phyloP scores from a whole-genome alignment of 2,888 invertebrate species.

The Bombylius major region DNA sequence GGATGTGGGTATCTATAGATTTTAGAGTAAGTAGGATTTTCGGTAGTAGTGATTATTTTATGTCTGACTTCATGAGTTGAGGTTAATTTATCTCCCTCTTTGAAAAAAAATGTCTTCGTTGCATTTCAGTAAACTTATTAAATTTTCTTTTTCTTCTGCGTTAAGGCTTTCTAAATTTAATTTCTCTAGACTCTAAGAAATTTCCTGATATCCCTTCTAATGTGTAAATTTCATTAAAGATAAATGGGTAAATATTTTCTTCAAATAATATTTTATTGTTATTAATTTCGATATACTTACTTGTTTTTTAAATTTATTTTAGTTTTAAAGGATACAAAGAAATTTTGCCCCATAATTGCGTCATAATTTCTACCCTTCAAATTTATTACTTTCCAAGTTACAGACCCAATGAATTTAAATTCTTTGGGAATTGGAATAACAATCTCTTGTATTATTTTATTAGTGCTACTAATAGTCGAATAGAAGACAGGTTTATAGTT shows the following conservation, averaged over 20 bases:
- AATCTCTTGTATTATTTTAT: constrained; percentile 9
- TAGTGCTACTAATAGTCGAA: constrained; percentile 9
- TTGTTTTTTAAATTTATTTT: background rate
- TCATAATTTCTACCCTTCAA: constrained; percentile 4
- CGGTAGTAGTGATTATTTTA: constrained; percentile 10
- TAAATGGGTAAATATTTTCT: background rate
- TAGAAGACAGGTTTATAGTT: constrained; percentile 3
- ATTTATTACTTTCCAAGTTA: constrained; percentile 10
- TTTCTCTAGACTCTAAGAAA: background rate
- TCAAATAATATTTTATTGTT: background rate
- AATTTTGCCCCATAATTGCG: constrained; percentile 1
- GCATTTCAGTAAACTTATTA: constrained; percentile 1
- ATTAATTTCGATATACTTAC: background rate
- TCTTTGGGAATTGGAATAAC: too few relatives aligned
- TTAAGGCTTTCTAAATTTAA: background rate
- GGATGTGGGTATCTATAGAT: constrained; percentile 12
- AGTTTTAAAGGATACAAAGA: background rate
- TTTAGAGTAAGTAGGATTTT: constrained; percentile 10
- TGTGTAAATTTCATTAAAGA: background rate
- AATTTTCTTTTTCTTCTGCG: background rate
- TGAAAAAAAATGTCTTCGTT: constrained; percentile 7
- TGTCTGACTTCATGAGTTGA: constrained; percentile 7
- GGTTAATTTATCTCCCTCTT: too few relatives aligned
- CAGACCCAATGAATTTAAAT: constrained; percentile 9
- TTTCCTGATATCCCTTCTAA: background rate